Evolutionary conservation across 2,888 invertebrate genomes (phyloP), one percentile per base, ranked within the genome.

Genomic region (Rhingia rostrata): DNA sequence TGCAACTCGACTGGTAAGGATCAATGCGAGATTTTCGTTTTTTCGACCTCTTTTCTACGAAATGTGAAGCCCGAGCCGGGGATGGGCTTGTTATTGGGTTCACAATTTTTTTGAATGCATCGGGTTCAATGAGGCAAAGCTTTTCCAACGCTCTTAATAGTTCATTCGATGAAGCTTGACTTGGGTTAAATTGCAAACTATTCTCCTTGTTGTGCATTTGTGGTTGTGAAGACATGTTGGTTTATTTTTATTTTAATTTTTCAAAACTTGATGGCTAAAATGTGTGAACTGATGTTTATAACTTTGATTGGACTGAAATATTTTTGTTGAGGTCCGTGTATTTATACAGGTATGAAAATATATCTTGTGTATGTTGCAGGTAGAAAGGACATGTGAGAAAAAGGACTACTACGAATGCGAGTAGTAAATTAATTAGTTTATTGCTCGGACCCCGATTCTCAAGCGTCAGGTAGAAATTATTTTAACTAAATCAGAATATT

Each of bases 1-100:
- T 77, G 0, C 12, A 47, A 12, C 41, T 39, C 12, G 47, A 32
- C 41, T 22, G n/a, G 35, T 80, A 80, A 1, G 79, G 79, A 12
- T 49, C 47, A 22, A 22, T 22, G 22, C 22, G 22, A 22, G 0
- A 0, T 7, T 10, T 39, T 37, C 3, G 4, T 4, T 60, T 66
- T 22, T 53, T 73, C 4, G 53, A n/a, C 41, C 61, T 58, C 72
- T 73, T 72, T 41, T 80, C 79, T 37, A 73, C 54, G 0, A n/a
- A 4, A 12, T 39, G 39, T 5, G 66, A 47, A 9, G 60, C 7
- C 0, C 45, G n/a, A 2, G 53, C 47, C 4, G 79, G 79, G 4
- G 79, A 73, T 41, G 79, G 73, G 5, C 66, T 54, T 9, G 39
- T 7, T 12, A 6, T 41, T 4, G 79, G 79, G 30, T 66, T 54